A percentile compares a stretch with the other conserved stretches of the same genome.
Evolutionary conservation across 2,888 invertebrate species (phyloP).

Genomic region (Leptopilina drosophilae): DNA sequence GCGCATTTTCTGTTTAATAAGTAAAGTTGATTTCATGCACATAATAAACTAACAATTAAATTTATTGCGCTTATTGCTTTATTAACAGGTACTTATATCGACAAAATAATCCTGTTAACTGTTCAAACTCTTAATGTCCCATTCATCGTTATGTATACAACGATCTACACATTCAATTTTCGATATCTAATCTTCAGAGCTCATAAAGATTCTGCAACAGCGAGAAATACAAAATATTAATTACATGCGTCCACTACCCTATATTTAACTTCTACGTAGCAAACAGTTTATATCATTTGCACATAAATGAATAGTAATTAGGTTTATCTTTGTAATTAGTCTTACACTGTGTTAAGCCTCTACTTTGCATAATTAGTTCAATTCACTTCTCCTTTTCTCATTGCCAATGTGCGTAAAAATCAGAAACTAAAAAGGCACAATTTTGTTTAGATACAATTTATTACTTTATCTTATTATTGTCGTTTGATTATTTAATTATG

Average conservation of each 20-base stretch:
- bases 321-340: slow-evolving; percentile 8
- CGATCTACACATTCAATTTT: slow-evolving; percentile 14
- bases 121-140: slow-evolving; percentile 18
- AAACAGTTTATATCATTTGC: slow-evolving; percentile 7
- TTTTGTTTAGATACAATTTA: background rate
- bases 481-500: background rate
- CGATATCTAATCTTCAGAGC: slow-evolving; percentile 25
- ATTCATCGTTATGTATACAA: background rate
- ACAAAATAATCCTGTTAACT: slow-evolving; percentile 16
- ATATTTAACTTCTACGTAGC: slow-evolving; percentile 16
- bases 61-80: slow-evolving; percentile 46
- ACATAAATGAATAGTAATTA: slow-evolving; percentile 26
- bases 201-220: background rate
- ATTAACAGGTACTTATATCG: slow-evolving; percentile 61
- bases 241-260: slow-evolving; percentile 4
- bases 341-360: background rate
- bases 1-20: slow-evolving; percentile 63
- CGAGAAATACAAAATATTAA: slow-evolving; percentile 8
- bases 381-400: background rate
- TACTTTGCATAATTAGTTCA: slow-evolving; percentile 6
- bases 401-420: background rate
- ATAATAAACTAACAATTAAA: slow-evolving; percentile 62
- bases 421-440: background rate
- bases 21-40: slow-evolving; percentile 56
- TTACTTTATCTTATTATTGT: background rate